phyloP scores from a whole-genome alignment of 2,888 invertebrate species.

The Idaea biselata region DNA sequence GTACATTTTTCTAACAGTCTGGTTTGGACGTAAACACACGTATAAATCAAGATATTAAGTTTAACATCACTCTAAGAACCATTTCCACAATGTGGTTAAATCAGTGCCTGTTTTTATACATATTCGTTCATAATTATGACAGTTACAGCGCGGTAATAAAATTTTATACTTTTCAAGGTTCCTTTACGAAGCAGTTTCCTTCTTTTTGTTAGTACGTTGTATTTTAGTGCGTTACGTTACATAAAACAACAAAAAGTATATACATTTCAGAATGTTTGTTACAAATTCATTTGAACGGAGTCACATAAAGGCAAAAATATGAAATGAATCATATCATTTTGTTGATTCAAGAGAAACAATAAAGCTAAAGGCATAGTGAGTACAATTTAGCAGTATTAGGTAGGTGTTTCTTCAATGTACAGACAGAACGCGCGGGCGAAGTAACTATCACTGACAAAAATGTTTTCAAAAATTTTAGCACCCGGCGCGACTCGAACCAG shows the following conservation, averaged over 20 bases:
- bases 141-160: not conserved
- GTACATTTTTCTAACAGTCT: not conserved
- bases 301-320: not conserved
- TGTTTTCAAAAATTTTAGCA: no score
- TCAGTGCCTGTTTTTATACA: not conserved
- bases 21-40: not conserved
- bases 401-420: no score
- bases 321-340: not conserved
- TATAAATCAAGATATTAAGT: not conserved
- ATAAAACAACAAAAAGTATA: no score
- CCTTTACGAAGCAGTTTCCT: no score
- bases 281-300: not conserved
- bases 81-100: not conserved
- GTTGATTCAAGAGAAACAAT: not conserved
- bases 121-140: not conserved
- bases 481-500: no score
- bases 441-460: no score
- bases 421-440: no score
- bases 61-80: not conserved
- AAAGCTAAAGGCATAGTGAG: not conserved
- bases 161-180: not conserved
- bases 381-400: not conserved
- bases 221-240: no score
- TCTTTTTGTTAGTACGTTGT: no score
- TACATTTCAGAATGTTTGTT: no score